Evolutionary conservation across 2,888 invertebrate species (phyloP), one percentile per base, ranked within the genome.

Genomic region (Lagria hirta): DNA sequence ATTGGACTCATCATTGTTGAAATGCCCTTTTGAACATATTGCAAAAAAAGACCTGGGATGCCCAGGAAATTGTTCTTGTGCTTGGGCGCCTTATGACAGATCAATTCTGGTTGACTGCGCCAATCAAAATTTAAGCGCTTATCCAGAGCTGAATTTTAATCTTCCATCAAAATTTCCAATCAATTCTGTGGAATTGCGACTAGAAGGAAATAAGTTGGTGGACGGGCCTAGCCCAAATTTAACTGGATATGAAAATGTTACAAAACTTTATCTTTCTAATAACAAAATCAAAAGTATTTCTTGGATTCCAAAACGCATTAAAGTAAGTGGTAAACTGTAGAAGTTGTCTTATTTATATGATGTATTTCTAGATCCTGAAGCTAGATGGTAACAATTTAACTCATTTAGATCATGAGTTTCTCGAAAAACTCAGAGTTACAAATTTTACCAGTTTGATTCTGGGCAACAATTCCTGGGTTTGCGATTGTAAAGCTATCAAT

Each of bases 381-480:
- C 20, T 45, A 13, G 29, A 30, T 4, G 10, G 30, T 10, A 49
- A 46, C n/a, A n/a, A n/a, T n/a, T n/a, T n/a, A n/a, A n/a, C n/a
- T 2, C 20, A 34, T 12, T n/a, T 48, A 4, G 20, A 21, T 24
- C 10, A 24, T 0, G 64, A 65, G 0, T 58, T 69, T 1, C 49
- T 78, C 7, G 51, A 68, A 2, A 53, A 58, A 4, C 51, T 78
- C 3, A 57, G 56, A 3, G 63, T 70, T 22, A 63, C 66, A 1
- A 58, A 65, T 2, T 51, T 77, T 8, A 53, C 34, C 2, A 55
- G 40, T 2, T 35, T 75, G 12, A 66, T 66, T 5, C 61, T 80
- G 5, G 62, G 73, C 24, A 61, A 68, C 22, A 82, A 82, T 62
- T 77, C 77, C 1, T 81, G 80, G 80, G 58, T 54, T 3, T 82